phyloP scores from a whole-genome alignment of 2,888 invertebrate species.

The Allygus modestus region DNA sequence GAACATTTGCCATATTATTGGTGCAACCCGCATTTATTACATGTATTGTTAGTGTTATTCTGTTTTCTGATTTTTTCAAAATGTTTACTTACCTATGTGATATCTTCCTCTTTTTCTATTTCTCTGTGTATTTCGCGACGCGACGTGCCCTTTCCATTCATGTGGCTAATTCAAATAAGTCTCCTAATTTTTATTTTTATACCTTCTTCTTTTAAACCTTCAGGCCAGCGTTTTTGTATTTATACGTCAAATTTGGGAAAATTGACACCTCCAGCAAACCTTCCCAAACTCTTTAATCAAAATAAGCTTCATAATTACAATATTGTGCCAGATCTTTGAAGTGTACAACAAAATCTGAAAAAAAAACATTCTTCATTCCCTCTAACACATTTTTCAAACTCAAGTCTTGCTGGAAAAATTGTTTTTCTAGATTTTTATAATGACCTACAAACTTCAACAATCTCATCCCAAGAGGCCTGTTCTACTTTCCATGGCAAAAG shows the following conservation, averaged over 20 bases:
- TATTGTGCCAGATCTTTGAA: too few relatives aligned
- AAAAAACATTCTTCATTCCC: too few relatives aligned
- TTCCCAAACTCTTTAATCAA: too few relatives aligned
- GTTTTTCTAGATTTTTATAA: too few relatives aligned
- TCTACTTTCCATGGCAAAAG: too few relatives aligned
- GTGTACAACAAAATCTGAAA: too few relatives aligned
- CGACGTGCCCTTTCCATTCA: background rate
- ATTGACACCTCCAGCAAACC: background rate
- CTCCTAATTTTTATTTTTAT: background rate
- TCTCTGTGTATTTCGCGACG: background rate
- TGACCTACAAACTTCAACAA: too few relatives aligned
- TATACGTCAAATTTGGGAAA: background rate
- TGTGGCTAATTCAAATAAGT: constrained; percentile 2
- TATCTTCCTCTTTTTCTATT: background rate
- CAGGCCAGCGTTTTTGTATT: background rate
- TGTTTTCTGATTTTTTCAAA: background rate
- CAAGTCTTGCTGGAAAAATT: too few relatives aligned
- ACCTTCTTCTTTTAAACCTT: background rate
- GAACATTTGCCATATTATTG: constrained; percentile 3
- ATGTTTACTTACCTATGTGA: background rate
- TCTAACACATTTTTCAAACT: too few relatives aligned
- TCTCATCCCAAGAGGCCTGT: too few relatives aligned
- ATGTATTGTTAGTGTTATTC: background rate
- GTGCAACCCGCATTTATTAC: background rate
- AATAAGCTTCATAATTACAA: too few relatives aligned